Percentiles rank a stretch among this genome's conserved stretches.
phyloP scores from a whole-genome alignment of 2,888 invertebrate genomes.

The Phalera bucephala region DNA sequence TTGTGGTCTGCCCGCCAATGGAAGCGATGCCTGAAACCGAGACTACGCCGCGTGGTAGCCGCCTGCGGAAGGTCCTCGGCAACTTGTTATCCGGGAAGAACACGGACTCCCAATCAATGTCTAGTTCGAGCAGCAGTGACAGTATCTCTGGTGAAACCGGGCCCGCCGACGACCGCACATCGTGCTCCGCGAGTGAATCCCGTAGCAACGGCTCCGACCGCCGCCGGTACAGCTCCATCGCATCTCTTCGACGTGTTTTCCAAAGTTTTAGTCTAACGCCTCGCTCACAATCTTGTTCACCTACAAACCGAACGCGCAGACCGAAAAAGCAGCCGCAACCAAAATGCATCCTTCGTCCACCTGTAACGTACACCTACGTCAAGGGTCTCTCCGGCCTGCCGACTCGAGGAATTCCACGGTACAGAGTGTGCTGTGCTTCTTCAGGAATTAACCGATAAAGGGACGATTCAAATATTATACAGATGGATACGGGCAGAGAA shows the following conservation, averaged over 20 bases:
- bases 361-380: constrained; percentile 91
- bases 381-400: constrained; percentile 91
- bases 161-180: constrained; percentile 69
- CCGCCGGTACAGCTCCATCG: constrained; percentile 80
- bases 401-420: constrained; percentile 90
- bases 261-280: constrained; percentile 86
- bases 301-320: constrained; percentile 66
- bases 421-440: constrained; percentile 58
- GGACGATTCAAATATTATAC: constrained; percentile 13
- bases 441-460: constrained; percentile 69
- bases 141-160: constrained; percentile 64
- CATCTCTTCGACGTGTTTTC: constrained; percentile 88
- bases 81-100: constrained; percentile 83
- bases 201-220: constrained; percentile 84
- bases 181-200: constrained; percentile 84
- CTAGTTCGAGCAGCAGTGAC: constrained; percentile 74
- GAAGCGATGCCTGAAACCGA: constrained; percentile 82
- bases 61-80: constrained; percentile 86
- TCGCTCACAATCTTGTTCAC: constrained; percentile 86
- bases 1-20: constrained; percentile 75
- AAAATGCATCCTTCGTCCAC: constrained; percentile 89
- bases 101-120: constrained; percentile 64
- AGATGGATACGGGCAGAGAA: constrained; percentile 50
- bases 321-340: constrained; percentile 85
- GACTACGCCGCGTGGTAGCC: constrained; percentile 82